These are phyloP conservation scores for Zoanthus sociatus DNA, from an alignment of 92 coral and sea anemone genomes.

Conservation along the genomic window DNA sequence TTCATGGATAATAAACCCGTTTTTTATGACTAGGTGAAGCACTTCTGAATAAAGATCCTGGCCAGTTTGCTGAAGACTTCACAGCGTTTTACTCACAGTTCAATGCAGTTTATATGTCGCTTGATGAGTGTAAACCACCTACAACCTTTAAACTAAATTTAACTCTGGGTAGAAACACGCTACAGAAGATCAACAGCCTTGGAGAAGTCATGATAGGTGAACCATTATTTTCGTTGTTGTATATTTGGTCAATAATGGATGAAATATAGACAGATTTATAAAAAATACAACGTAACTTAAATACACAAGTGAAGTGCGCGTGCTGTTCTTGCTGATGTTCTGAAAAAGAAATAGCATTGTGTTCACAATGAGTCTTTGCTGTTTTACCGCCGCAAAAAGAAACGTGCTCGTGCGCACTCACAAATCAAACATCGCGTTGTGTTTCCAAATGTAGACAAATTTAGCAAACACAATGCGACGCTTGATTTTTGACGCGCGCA, in stretches of 20 bases:
- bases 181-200: slow-evolving; percentile 40
- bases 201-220: slow-evolving; percentile 38
- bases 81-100: slow-evolving; percentile 50
- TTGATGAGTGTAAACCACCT: slow-evolving; percentile 22
- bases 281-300: too few relatives aligned
- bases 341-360: too few relatives aligned
- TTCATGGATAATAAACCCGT: background rate
- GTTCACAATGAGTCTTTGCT: too few relatives aligned
- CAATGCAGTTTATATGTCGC: slow-evolving; percentile 31
- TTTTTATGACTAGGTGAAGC: slow-evolving; percentile 39
- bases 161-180: slow-evolving; percentile 21
- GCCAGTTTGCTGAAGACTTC: slow-evolving; percentile 53
- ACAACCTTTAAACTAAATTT: slow-evolving; percentile 7
- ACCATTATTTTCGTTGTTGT: background rate
- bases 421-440: too few relatives aligned
- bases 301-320: too few relatives aligned
- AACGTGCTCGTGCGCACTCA: too few relatives aligned
- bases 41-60: slow-evolving; percentile 54
- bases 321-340: too few relatives aligned
- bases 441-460: too few relatives aligned
- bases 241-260: background rate
- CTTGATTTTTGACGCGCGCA: too few relatives aligned
- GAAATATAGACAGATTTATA: background rate
- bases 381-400: too few relatives aligned
- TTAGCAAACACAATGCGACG: too few relatives aligned